These are phyloP conservation scores for Solenopsis invicta DNA, from an alignment of 1,140 invertebrate genomes.

Conservation along the genomic window DNA sequence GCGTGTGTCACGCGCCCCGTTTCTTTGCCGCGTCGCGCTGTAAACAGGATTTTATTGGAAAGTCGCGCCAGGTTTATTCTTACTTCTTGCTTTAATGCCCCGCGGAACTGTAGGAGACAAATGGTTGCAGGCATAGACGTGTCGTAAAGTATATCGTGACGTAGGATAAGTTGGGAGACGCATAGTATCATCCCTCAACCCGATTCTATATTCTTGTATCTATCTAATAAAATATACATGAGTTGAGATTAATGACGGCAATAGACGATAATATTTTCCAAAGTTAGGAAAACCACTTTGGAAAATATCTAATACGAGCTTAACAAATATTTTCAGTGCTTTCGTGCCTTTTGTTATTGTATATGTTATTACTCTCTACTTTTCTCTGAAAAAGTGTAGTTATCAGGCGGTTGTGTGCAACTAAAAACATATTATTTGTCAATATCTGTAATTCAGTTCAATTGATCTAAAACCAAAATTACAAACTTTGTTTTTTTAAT, in stretches of 20 bases:
- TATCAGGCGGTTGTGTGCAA: not conserved
- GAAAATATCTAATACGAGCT: not conserved
- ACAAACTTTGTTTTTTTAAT: not conserved
- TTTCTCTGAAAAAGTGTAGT: not conserved
- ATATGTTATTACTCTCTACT: not conserved
- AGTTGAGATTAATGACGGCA: conserved; percentile 35
- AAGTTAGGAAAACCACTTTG: not conserved
- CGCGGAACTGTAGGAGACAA: conserved; percentile 42
- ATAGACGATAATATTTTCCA: conserved; percentile 24
- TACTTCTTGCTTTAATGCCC: conserved; percentile 46
- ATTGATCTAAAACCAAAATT: not conserved
- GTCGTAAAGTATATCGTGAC: conserved; percentile 53
- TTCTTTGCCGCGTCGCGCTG: conserved; percentile 46
- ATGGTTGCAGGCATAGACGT: conserved; percentile 51
- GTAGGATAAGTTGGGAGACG: conserved; percentile 43
- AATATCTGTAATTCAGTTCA: not conserved
- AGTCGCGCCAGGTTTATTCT: conserved; percentile 63
- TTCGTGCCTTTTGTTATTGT: not conserved
- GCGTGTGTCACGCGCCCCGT: conserved; percentile 39
- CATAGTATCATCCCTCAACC: conserved; percentile 49
- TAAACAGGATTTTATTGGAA: conserved; percentile 64
- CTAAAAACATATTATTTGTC: not conserved
- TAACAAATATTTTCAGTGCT: too few relatives aligned
- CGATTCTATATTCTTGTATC: conserved; percentile 44
- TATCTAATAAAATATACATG: conserved; percentile 40